These are phyloP conservation scores for Volucella inanis DNA, from an alignment of 2,888 invertebrate genomes.

Conservation along the genomic window DNA sequence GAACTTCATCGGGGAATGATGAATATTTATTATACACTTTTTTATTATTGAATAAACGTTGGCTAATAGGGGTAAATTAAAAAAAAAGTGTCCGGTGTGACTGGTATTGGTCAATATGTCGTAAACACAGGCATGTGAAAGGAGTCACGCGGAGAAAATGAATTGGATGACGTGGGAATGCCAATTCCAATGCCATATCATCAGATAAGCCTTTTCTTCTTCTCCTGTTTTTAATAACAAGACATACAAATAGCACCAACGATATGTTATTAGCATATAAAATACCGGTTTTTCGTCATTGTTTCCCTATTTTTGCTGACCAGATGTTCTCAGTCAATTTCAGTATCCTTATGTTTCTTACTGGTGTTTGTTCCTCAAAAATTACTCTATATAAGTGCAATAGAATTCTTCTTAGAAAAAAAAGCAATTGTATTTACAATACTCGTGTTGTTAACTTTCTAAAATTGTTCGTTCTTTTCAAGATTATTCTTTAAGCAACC, in stretches of 20 bases:
- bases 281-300: constrained; percentile 21
- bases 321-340: too few species aligned
- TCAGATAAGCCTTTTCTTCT: not conserved
- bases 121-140: constrained; percentile 77
- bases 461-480: too few species aligned
- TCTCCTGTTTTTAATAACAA: not conserved
- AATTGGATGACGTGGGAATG: constrained; percentile 59
- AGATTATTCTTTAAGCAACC: too few species aligned
- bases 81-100: constrained; percentile 62
- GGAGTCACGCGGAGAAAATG: constrained; percentile 79
- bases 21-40: not conserved
- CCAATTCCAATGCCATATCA: not conserved
- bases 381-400: too few species aligned
- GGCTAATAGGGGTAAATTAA: constrained; percentile 47
- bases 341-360: too few species aligned
- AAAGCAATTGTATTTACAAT: too few species aligned
- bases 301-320: too few species aligned
- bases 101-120: constrained; percentile 54
- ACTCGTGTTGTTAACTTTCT: too few species aligned
- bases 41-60: constrained; percentile 8
- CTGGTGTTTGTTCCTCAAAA: too few species aligned
- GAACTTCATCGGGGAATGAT: constrained; percentile 34
- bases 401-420: too few species aligned
- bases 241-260: constrained; percentile 7
- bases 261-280: not conserved